A percentile compares a stretch with the other conserved stretches of the same genome.
These are phyloP conservation scores for Lordiphosa andalusiaca DNA, from an alignment of 2,888 invertebrate species.

Conservation along the genomic window DNA sequence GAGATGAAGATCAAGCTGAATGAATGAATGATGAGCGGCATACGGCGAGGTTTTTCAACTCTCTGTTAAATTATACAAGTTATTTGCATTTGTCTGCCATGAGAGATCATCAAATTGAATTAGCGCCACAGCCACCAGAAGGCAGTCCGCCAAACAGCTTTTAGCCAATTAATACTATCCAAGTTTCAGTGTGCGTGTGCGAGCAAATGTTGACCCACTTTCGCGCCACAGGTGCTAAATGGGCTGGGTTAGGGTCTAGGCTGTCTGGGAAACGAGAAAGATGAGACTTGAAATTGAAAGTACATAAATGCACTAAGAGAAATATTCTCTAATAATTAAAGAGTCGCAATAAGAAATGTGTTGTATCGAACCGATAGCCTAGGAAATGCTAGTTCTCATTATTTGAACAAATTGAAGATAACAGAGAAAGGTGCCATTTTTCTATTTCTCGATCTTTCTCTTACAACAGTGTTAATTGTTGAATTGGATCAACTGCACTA, in stretches of 20 bases:
- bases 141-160: conserved; percentile 31
- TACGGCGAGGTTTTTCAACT: conserved; percentile 20
- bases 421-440: no score
- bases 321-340: neutral
- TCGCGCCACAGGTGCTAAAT: conserved; percentile 59
- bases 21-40: conserved; percentile 5
- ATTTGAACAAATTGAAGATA: no score
- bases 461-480: no score
- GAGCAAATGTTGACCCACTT: conserved; percentile 57
- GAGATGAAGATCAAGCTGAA: neutral
- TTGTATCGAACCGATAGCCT: no score
- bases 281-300: conserved; percentile 9
- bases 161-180: conserved; percentile 59
- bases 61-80: conserved; percentile 61
- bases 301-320: conserved; percentile 5
- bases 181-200: conserved; percentile 28
- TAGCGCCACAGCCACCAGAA: conserved; percentile 38
- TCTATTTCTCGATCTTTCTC: no score
- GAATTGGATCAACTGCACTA: no score
- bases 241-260: conserved; percentile 14
- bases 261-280: conserved; percentile 30
- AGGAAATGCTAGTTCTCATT: no score
- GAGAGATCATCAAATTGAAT: conserved; percentile 64
- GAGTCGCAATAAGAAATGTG: no score
- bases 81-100: conserved; percentile 62